Conservation (phyloP, 2,888 invertebrate species). For the Nephrocerus scutellatus region DNA sequence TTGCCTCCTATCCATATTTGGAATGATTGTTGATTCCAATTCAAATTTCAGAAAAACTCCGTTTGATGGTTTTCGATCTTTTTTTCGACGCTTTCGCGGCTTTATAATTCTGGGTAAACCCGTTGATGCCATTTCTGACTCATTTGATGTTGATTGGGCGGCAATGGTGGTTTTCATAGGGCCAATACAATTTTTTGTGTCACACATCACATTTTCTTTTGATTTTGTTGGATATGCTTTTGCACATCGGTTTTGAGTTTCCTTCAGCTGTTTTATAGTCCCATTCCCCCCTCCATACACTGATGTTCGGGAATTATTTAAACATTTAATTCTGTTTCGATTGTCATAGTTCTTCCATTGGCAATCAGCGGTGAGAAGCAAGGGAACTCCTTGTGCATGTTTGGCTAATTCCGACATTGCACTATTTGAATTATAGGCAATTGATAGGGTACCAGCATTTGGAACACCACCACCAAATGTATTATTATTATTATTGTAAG, state of each 20-base stretch:
- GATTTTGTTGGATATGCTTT: no score
- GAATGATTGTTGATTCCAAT: slow-evolving; percentile 20
- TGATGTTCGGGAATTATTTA: no score
- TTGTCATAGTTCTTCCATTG: no score
- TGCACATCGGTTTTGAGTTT: no score
- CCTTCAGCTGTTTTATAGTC: no score
- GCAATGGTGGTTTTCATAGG: no score
- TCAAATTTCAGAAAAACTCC: slow-evolving; percentile 40
- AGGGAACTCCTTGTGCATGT: slow-evolving; percentile 79
- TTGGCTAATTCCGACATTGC: slow-evolving; percentile 66
- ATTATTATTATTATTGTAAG: background rate
- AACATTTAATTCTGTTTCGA: no score
- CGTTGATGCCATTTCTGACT: slow-evolving; percentile 50
- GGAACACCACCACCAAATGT: background rate
- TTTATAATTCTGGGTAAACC: slow-evolving; percentile 83
- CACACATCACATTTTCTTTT: no score
- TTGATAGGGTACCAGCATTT: slow-evolving; percentile 16
- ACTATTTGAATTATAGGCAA: slow-evolving; percentile 27
- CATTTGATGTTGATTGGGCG: slow-evolving; percentile 44
- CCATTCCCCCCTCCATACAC: no score
- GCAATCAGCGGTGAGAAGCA: no score
- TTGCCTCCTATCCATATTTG: no score
- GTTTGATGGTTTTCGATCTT: slow-evolving; percentile 70
- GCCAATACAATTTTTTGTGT: no score
- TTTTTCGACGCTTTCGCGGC: slow-evolving; percentile 82